These are phyloP conservation scores for Morpho deidamia DNA, from an alignment of 2,888 invertebrate species.

Conservation along the genomic window DNA sequence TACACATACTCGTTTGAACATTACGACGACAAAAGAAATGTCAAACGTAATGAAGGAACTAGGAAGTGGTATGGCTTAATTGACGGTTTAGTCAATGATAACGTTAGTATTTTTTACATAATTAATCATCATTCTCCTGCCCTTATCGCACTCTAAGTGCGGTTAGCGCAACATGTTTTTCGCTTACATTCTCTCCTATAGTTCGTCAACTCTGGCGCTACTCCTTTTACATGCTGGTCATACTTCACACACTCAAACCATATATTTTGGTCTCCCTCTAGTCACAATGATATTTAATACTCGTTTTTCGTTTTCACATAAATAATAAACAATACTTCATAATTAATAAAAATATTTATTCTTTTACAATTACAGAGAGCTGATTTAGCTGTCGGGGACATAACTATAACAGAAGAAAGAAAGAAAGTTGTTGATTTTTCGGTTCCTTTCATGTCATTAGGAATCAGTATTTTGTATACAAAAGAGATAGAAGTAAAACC, in stretches of 20 bases:
- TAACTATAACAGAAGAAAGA: slow-evolving; percentile 95
- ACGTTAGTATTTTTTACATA: slow-evolving; percentile 38
- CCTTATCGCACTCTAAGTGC: no score
- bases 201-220: no score
- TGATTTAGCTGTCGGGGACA: slow-evolving; percentile 75
- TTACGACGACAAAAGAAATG: slow-evolving; percentile 41
- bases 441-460: slow-evolving; percentile 97
- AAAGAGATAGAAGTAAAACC: slow-evolving; percentile 87
- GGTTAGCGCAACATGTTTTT: neutral
- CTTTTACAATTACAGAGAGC: slow-evolving; percentile 44
- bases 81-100: slow-evolving; percentile 52
- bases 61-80: slow-evolving; percentile 65
- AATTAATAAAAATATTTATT: neutral
- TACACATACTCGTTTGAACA: slow-evolving; percentile 54
- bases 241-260: no score
- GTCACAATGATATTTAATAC: no score
- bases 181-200: neutral
- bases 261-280: no score
- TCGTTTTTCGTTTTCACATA: no score
- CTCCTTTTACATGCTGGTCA: no score
- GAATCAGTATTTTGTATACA: slow-evolving; percentile 92
- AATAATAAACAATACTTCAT: no score
- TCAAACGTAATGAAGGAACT: slow-evolving; percentile 39
- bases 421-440: slow-evolving; percentile 95
- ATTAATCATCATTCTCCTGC: no score